Base-by-base conservation (phyloP, 1,140 invertebrate genomes). In the Cydia pomonella region DNA sequence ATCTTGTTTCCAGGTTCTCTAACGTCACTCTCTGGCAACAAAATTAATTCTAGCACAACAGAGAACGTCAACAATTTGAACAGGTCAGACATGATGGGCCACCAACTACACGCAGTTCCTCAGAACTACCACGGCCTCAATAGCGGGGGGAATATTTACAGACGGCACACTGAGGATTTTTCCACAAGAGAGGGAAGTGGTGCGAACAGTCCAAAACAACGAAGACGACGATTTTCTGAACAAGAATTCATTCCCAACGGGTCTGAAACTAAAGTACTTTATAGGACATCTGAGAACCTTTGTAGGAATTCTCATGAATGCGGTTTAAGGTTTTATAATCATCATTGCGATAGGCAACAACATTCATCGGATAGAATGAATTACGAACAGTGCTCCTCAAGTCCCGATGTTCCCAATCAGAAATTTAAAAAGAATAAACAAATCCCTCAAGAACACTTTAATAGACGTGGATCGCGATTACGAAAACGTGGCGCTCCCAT, bases 41-140 rank as follows among this genome's bases (percentile, higher is more conserved):
- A 87, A 78, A 86, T 84, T 72, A 85, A 82, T 77, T 89, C 90
- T 27, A 88, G 83, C 74, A 82, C 86, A 73, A 82, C 81, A 66
- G 75, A 85, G 18, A 90, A 87, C 71, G 83, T 91, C 1, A 85
- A 84, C 6, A 84, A 92, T 72, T 79, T 92, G 47, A 88, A 85
- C 50, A 90, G 87, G 78, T 88, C 90, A 64, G 76, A 80, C 69
- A 80, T 82, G 6, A 78, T 92, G 25, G 88, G 91, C 79, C 77
- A 86, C 29, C 85, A 91, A 76, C 76, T 91, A 13, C 80, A 83
- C 66, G 84, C 80, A 80, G 85, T 89, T 6, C 89, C 81, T 73
- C 82, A 84, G 72, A 85, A 87, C 50, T 89, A 84, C 72, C 81
- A 77, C 1, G 80, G 86, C 44, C 73, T 91, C 16, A 66, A 76